Conservation (phyloP, 2,888 invertebrate genomes). For the Drosophila infuscata region DNA sequence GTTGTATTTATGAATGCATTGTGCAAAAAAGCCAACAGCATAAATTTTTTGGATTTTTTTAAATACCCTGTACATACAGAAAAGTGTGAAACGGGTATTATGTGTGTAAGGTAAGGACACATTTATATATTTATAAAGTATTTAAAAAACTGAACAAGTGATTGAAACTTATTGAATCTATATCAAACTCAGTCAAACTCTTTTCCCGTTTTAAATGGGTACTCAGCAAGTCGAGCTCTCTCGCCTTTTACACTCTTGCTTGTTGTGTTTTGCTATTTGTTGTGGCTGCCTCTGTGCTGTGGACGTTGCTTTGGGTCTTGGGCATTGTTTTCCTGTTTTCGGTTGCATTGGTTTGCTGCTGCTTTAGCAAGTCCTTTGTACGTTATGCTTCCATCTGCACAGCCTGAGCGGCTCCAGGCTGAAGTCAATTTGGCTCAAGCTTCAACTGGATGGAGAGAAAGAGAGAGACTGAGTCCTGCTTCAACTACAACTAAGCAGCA, state of each 20-base stretch:
- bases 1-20: conserved; percentile 54
- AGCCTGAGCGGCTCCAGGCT: conserved; percentile 22
- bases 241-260: neutral
- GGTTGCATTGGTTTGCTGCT: conserved; percentile 37
- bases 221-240: neutral
- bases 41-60: conserved; percentile 21
- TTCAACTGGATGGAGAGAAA: conserved; percentile 37
- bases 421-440: conserved; percentile 24
- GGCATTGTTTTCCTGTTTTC: conserved; percentile 32
- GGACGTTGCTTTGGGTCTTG: conserved; percentile 35
- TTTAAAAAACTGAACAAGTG: neutral
- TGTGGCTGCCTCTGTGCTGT: conserved; percentile 23
- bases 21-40: conserved; percentile 32
- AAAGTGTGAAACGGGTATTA: neutral
- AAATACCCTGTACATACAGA: conserved; percentile 18
- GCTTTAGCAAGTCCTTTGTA: conserved; percentile 58
- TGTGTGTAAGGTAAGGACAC: accelerated
- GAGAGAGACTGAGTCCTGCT: conserved; percentile 14
- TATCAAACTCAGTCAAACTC: neutral
- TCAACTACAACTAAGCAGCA: conserved; percentile 5
- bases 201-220: neutral
- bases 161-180: neutral
- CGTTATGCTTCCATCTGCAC: conserved; percentile 61
- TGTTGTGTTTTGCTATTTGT: conserved; percentile 23
- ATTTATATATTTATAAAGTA: neutral